Evolutionary conservation across 2,797 vertebrate genomes (phyloP).

Genomic region (Danio jaintianensis): DNA sequence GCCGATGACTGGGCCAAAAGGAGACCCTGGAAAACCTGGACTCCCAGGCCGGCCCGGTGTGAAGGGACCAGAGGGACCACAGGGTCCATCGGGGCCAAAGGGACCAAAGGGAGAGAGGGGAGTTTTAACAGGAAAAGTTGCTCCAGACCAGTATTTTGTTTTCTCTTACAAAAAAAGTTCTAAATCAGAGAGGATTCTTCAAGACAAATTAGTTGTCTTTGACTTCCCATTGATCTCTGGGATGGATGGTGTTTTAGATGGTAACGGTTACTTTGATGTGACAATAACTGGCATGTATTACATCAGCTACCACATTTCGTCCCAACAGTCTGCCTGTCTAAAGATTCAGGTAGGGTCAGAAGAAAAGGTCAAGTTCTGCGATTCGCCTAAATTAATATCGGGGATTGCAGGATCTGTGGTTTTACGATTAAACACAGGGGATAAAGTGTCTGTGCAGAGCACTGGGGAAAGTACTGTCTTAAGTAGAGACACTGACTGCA

Average conservation of each 20-base stretch:
- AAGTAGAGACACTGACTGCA: slow-evolving; percentile 75
- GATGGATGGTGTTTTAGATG: slow-evolving; percentile 55
- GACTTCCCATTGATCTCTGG: slow-evolving; percentile 54
- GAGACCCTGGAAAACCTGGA: slow-evolving; percentile 70
- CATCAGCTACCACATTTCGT: slow-evolving; percentile 83
- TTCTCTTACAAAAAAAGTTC: slow-evolving; percentile 74
- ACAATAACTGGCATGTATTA: slow-evolving; percentile 78
- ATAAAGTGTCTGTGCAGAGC: slow-evolving; percentile 75
- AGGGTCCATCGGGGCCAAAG: slow-evolving; percentile 43
- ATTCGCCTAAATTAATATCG: slow-evolving; percentile 72
- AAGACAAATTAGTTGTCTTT: slow-evolving; percentile 72
- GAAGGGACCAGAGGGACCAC: slow-evolving; percentile 64
- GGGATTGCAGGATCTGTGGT: slow-evolving; percentile 79
- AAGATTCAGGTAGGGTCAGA: slow-evolving; percentile 65
- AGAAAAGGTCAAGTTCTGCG: slow-evolving; percentile 78
- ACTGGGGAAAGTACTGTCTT: slow-evolving; percentile 70
- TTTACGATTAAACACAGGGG: slow-evolving; percentile 64
- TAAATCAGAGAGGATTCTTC: accelerated
- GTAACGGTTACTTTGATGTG: slow-evolving; percentile 69
- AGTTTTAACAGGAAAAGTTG: slow-evolving; percentile 63
- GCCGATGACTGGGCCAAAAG: slow-evolving; percentile 69
- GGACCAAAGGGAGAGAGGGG: slow-evolving; percentile 72
- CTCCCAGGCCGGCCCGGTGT: slow-evolving; percentile 80
- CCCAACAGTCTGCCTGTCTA: slow-evolving; percentile 73
- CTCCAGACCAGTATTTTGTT: slow-evolving; percentile 59